Evolutionary conservation across 2,113 vertebrate genomes (phyloP), one percentile per base, ranked within the genome.

Genomic region (Bothrops jararaca): DNA sequence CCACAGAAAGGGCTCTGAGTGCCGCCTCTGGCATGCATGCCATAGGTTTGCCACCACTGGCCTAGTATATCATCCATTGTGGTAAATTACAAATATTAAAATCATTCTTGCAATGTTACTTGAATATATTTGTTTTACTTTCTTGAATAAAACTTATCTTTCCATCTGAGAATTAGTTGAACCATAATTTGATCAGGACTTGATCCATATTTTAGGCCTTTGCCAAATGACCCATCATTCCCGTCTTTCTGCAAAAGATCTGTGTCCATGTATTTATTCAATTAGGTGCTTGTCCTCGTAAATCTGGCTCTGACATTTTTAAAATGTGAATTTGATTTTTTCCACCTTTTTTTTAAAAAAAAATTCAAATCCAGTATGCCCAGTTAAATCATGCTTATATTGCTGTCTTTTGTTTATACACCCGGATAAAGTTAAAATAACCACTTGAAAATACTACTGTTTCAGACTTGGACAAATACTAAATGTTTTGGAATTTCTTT

Each of bases 341-440:
- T 56, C 45, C 90, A 45, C 2, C 88, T 18, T n/a, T 0, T n/a
- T 0, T 10, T n/a, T 0, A 10, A 29, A 74, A 20, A 80, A 80
- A 80, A 80, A 80, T 86, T 50, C 95, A 85, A 90, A 45, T 93
- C 93, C 90, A 92, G 1, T 12, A 4, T 69, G 64, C 3, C 0
- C 6, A 50, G 13, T 60, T 94, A 88, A 45, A 48, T 88, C 54
- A 94, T 93, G 1, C 80, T 93, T 94, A 86, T 53, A 80, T 64
- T 86, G 94, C 89, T 95, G 26, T n/a, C 90, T 24, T 93, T 90
- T 85, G 2, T 24, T 92, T 93, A 58, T 58, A 48, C 4, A 5
- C 22, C 90, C 92, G 7, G 92, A 54, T 1, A 13, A 95, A 64
- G 0, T 0, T 0, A 0, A 50, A n/a, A 45, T 93, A 18, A 69